Base-by-base conservation (phyloP, 2,113 vertebrate genomes). In the Clarias gariepinus region DNA sequence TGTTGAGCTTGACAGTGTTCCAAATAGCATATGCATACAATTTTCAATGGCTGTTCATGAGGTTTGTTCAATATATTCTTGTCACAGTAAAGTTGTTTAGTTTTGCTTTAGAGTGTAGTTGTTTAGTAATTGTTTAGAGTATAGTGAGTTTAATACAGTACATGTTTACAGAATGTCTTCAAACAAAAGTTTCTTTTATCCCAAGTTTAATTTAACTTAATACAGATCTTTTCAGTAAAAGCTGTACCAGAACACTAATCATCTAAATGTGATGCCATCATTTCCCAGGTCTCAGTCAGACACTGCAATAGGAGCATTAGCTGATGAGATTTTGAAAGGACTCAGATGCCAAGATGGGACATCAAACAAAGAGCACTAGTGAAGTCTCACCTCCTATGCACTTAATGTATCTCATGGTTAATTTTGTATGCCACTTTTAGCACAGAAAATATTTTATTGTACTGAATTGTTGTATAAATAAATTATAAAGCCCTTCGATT, bases 251-350 rank as follows among this genome's bases (percentile, higher is more conserved):
- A 36, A 28, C 30, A 4, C 12, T 53, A 11, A 58, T 57, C 1
- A 57, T 61, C 33, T 41, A 11, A 83, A 79, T 21, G 61, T 6
- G 18, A 16, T 53, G 15, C 21, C 5, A 6, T 63, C 88, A 66
- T 85, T 64, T 57, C 86, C 36, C 87, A 98, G 98, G 88, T 94
- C 91, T 36, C 91, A 94, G 0, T 66, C 87, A 0, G 94, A 96
- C 81, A 89, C 80, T 18, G 83, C 87, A 0, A 94, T 97, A 82
- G 89, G 92, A 69, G 91, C 95, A 60, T 83, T 97, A 91, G 96
- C 95, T 47, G 47, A 6, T 47, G 47, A 97, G 88, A 95, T 98
- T 89, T 94, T 97, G 76, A 93, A 89, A 57, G 87, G 47, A 47
- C 47, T 47, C 47, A 8, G 73, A 47, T 73, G 2, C 41, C 82